Conservation (phyloP, 2,797 vertebrate genomes). For the Anolis apletophallus region DNA sequence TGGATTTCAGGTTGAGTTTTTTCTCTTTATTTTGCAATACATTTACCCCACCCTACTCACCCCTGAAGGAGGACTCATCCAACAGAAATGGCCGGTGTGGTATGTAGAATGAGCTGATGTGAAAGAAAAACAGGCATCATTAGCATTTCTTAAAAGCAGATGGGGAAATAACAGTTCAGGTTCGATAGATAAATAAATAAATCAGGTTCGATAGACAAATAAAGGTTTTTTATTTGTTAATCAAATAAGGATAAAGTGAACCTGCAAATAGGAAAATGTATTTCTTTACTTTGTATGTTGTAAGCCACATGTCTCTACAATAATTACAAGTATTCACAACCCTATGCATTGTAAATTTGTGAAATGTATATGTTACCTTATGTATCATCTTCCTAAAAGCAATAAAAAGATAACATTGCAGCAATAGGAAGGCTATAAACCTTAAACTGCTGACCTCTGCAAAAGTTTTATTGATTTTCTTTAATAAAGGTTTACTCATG, state of each 20-base stretch:
- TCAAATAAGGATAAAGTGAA: neutral
- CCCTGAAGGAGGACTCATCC: too few species aligned
- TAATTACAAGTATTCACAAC: conserved; percentile 14
- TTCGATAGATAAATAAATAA: neutral
- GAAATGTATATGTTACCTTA: conserved; percentile 18
- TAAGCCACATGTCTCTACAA: neutral
- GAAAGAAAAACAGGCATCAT: conserved; percentile 38
- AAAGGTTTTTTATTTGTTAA: neutral
- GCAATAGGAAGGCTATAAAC: neutral
- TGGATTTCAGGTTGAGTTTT: conserved; percentile 23
- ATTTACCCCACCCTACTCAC: too few species aligned
- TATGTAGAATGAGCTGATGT: conserved; percentile 36
- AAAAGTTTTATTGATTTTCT: conserved; percentile 16
- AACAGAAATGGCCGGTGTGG: conserved; percentile 44
- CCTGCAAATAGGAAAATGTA: neutral
- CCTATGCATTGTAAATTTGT: neutral
- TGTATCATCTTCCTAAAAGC: conserved; percentile 1
- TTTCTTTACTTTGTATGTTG: conserved; percentile 5
- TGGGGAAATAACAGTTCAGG: neutral
- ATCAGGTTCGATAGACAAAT: neutral
- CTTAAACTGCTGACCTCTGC: neutral
- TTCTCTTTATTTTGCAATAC: too few species aligned
- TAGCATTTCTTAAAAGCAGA: conserved; percentile 12
- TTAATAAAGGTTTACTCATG: conserved; percentile 16
- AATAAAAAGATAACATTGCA: conserved; percentile 25